Percentiles rank a stretch among this genome's conserved stretches.
Conservation (phyloP, 1,140 invertebrate genomes). For the Cydia fagiglandana region DNA sequence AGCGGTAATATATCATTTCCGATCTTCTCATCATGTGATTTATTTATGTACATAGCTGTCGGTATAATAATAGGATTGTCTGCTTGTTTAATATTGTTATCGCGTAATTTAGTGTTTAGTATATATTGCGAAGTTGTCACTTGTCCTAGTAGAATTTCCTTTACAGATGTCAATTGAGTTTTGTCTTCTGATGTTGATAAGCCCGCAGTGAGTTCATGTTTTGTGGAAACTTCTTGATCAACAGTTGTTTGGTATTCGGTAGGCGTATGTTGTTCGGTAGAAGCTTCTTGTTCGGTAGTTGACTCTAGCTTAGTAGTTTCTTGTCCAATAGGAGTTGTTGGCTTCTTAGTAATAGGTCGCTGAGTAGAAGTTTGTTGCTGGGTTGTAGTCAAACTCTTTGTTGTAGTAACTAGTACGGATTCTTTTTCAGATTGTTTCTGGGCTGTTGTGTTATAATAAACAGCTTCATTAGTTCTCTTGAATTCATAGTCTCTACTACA, state of each 20-base stretch:
- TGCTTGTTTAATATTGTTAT: not conserved
- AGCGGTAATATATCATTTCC: slow-evolving; percentile 58
- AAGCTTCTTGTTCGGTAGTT: slow-evolving; percentile 40
- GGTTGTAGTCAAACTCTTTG: slow-evolving; percentile 16
- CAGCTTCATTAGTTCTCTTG: slow-evolving; percentile 51
- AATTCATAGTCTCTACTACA: slow-evolving; percentile 74
- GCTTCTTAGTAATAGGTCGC: slow-evolving; percentile 29
- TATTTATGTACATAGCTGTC: slow-evolving; percentile 48
- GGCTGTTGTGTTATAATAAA: slow-evolving; percentile 34
- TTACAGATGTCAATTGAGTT: slow-evolving; percentile 1
- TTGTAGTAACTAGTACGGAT: slow-evolving; percentile 35
- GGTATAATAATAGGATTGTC: slow-evolving; percentile 59
- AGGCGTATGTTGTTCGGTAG: slow-evolving; percentile 33
- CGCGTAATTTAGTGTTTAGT: slow-evolving; percentile 16
- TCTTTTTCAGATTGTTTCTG: slow-evolving; percentile 26
- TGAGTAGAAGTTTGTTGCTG: slow-evolving; percentile 19
- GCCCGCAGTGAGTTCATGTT: not conserved
- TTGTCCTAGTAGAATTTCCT: slow-evolving; percentile 10
- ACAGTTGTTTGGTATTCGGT: slow-evolving; percentile 11
- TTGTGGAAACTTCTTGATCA: not conserved
- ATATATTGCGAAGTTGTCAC: slow-evolving; percentile 20
- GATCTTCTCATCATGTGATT: slow-evolving; percentile 43
- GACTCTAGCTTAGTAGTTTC: slow-evolving; percentile 22
- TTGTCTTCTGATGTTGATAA: slow-evolving; percentile 27
- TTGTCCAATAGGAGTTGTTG: slow-evolving; percentile 39